A percentile compares a stretch with the other conserved stretches of the same genome.
phyloP scores from a whole-genome alignment of 2,113 vertebrate genomes.

The Mellivora capensis region DNA sequence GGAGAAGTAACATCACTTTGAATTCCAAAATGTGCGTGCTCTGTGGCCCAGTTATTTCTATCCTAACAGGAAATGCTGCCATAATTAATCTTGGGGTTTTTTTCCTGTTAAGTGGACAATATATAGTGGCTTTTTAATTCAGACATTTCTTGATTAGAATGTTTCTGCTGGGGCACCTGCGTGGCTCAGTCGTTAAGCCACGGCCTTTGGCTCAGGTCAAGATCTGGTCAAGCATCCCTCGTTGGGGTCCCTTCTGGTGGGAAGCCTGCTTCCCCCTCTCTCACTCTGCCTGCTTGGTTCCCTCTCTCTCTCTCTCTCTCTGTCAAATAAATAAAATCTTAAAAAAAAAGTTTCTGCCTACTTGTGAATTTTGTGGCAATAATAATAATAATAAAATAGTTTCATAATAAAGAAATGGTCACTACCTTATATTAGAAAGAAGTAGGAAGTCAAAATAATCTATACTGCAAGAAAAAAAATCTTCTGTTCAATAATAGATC shows the following conservation, averaged over 20 bases:
- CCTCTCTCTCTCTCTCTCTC: no score
- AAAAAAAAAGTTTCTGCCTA: neutral
- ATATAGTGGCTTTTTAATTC: constrained; percentile 8
- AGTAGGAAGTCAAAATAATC: neutral
- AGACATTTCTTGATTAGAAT: neutral
- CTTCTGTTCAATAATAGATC: neutral
- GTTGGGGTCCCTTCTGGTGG: no score
- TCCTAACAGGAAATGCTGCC: neutral
- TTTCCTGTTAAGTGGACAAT: neutral
- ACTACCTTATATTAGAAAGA: neutral
- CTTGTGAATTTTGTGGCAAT: neutral
- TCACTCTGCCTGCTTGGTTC: no score
- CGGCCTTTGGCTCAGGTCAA: no score
- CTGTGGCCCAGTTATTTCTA: neutral
- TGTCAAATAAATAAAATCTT: no score
- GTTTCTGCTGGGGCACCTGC: neutral
- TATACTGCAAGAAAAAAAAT: neutral
- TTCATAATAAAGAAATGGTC: neutral
- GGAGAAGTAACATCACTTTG: neutral
- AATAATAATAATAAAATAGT: neutral
- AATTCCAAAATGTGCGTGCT: neutral
- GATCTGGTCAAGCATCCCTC: no score
- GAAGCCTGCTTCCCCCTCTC: no score
- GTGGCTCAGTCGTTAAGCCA: no score
- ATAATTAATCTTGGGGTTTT: neutral